Evolutionary conservation across 2,113 vertebrate genomes (phyloP).

Genomic region (Gavia stellata): DNA sequence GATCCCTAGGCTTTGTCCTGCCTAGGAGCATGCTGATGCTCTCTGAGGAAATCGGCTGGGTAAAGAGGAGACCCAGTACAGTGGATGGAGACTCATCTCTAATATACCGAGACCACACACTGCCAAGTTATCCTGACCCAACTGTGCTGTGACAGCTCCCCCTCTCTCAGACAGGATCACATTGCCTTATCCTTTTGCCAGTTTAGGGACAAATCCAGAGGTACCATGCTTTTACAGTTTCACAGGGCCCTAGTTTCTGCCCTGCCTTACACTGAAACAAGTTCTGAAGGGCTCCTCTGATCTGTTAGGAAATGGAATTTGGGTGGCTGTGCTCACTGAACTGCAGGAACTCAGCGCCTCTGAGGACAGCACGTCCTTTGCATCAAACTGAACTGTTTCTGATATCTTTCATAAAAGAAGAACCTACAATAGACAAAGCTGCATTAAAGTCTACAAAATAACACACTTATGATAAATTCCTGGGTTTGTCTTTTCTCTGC

Average conservation of each 20-base stretch:
- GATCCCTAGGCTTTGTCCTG: neutral
- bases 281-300: neutral
- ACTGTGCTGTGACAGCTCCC: neutral
- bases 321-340: neutral
- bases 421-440: neutral
- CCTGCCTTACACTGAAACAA: neutral
- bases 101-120: neutral
- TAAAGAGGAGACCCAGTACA: neutral
- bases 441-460: neutral
- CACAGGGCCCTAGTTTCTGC: neutral
- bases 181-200: neutral
- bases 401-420: accelerated
- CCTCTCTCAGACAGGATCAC: neutral
- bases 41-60: neutral
- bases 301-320: neutral
- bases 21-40: neutral
- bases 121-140: neutral
- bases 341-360: neutral
- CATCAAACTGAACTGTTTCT: neutral
- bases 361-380: neutral
- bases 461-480: neutral
- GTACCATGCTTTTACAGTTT: neutral
- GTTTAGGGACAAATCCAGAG: neutral
- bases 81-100: neutral
- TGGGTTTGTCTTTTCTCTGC: neutral